phyloP scores from a whole-genome alignment of 1,140 invertebrate species.

The Drosophila serrata region DNA sequence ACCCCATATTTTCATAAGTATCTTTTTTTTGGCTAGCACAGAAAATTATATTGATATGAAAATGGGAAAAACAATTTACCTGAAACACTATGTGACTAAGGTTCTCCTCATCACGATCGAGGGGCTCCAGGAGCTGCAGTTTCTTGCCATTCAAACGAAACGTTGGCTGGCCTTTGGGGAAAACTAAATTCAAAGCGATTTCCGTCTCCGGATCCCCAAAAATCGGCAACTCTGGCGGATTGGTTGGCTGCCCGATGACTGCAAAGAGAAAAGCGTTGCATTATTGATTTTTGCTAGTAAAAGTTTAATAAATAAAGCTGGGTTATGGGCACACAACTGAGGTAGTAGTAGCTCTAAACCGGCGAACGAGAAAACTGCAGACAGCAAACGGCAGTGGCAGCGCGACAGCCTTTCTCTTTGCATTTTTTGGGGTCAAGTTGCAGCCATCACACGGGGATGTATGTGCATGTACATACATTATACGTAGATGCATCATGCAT shows the following conservation, averaged over 20 bases:
- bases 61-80: conserved; percentile 86
- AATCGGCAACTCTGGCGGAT: conserved; percentile 92
- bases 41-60: conserved; percentile 13
- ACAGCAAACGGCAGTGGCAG: conserved; percentile 14
- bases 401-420: conserved; percentile 64
- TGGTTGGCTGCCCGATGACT: conserved; percentile 93
- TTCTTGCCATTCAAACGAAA: conserved; percentile 94
- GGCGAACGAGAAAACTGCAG: conserved; percentile 24
- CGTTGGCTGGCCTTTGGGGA: conserved; percentile 90
- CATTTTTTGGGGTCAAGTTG: conserved; percentile 44
- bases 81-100: conserved; percentile 95
- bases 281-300: conserved; percentile 25
- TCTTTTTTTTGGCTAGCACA: background rate
- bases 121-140: conserved; percentile 91
- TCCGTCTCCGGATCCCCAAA: conserved; percentile 92
- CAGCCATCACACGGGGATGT: conserved; percentile 29
- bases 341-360: background rate
- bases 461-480: conserved; percentile 17
- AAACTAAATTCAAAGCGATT: conserved; percentile 91
- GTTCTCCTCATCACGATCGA: conserved; percentile 94
- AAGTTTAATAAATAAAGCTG: conserved; percentile 35
- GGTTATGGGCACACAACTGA: conserved; percentile 29
- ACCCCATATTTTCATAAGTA: conserved; percentile 13
- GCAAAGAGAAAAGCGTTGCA: conserved; percentile 19
- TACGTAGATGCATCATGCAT: conserved; percentile 31